phyloP scores from a whole-genome alignment of 2,888 invertebrate species.

The Habroteleia sp. region DNA sequence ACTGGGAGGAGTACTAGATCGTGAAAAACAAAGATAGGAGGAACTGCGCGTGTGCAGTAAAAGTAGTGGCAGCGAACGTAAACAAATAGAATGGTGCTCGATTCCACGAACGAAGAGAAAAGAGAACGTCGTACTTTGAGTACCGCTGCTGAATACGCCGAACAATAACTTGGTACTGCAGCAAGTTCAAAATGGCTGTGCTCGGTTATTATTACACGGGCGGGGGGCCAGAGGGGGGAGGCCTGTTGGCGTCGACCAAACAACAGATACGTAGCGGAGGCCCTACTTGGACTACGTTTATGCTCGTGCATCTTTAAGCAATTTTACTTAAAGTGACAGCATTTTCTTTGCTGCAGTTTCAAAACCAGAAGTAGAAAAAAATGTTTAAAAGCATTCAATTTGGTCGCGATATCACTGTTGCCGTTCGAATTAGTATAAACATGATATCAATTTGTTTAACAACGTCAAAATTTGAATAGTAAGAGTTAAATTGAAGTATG shows the following conservation, averaged over 20 bases:
- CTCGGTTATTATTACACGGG: constrained; percentile 39
- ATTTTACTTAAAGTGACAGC: too few relatives aligned
- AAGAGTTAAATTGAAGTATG: too few relatives aligned
- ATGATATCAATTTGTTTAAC: too few relatives aligned
- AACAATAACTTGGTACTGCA: constrained; percentile 43
- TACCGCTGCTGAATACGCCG: constrained; percentile 31
- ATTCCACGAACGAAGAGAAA: constrained; percentile 46
- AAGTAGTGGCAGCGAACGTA: constrained; percentile 34
- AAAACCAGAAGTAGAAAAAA: too few relatives aligned
- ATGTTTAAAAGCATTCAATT: too few relatives aligned
- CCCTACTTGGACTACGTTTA: too few relatives aligned
- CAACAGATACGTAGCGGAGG: too few relatives aligned
- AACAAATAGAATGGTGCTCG: constrained; percentile 51
- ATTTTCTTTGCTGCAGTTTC: too few relatives aligned
- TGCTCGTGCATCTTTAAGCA: too few relatives aligned
- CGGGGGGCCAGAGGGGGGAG: constrained; percentile 10
- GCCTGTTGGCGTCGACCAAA: constrained; percentile 33
- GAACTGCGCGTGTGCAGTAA: constrained; percentile 35
- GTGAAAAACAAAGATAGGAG: constrained; percentile 31
- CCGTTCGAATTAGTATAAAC: too few relatives aligned
- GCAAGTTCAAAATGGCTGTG: constrained; percentile 44
- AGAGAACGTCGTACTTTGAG: constrained; percentile 49
- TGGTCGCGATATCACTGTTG: too few relatives aligned
- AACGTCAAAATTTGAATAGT: too few relatives aligned
- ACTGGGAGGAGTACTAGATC: constrained; percentile 32